phyloP scores from a whole-genome alignment of 2,113 vertebrate genomes.

The Indicator maculatus region DNA sequence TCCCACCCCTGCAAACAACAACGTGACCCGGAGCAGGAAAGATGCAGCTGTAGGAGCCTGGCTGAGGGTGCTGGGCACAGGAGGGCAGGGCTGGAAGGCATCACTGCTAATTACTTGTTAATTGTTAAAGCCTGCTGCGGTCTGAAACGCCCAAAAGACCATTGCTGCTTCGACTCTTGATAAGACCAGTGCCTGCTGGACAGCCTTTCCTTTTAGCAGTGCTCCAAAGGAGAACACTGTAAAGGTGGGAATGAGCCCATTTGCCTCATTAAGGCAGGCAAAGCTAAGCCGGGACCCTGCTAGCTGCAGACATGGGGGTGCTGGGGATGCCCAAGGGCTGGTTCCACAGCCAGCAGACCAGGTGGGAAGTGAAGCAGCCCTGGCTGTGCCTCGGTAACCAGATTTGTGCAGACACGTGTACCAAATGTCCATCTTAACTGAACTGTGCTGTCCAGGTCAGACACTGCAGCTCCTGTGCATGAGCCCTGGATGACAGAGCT shows the following conservation, averaged over 20 bases:
- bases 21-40: constrained; percentile 62
- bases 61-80: background rate
- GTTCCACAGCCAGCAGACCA: too few species aligned
- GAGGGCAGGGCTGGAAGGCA: background rate
- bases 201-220: too few species aligned
- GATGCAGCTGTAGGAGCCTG: constrained; percentile 11
- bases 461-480: background rate
- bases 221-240: too few species aligned
- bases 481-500: background rate
- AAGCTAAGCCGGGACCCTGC: too few species aligned
- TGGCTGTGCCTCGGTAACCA: too few species aligned
- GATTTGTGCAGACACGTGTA: too few species aligned
- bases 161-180: background rate
- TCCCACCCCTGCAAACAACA: constrained; percentile 22
- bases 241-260: too few species aligned
- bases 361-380: too few species aligned
- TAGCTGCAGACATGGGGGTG: too few species aligned
- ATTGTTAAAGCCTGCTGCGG: background rate
- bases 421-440: background rate
- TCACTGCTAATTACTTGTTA: background rate
- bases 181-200: background rate
- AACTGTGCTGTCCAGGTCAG: background rate
- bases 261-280: too few species aligned
- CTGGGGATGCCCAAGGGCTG: too few species aligned
- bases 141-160: background rate